Conservation (phyloP, 2,797 vertebrate genomes). For the Odontamblyopus lacepedii region DNA sequence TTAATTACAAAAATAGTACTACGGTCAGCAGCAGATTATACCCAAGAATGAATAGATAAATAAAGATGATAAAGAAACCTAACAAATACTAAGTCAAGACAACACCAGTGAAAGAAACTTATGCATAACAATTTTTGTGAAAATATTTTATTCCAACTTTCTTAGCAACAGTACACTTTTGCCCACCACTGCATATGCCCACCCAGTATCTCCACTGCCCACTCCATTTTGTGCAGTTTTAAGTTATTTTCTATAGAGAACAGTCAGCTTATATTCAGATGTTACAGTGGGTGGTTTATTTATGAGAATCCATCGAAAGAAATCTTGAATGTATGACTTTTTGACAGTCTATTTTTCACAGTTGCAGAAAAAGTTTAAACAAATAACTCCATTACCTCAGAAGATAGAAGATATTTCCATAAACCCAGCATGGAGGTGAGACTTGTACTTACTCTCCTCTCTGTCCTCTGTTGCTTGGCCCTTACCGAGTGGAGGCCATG, state of each 20-base stretch:
- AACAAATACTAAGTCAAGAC: not conserved
- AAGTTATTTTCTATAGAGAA: not conserved
- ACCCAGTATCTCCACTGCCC: not conserved
- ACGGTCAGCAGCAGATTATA: too few species aligned
- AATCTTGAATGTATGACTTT: conserved; percentile 22
- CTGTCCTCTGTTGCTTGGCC: conserved; percentile 36
- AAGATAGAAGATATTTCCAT: conserved; percentile 35
- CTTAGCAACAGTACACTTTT: not conserved
- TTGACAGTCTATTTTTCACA: conserved; percentile 11
- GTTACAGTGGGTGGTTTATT: conserved; percentile 31
- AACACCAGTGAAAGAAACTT: not conserved
- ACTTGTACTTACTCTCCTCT: conserved; percentile 9
- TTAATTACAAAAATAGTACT: too few species aligned
- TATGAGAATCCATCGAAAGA: conserved; percentile 23
- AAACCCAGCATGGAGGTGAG: not conserved
- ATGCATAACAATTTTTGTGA: not conserved
- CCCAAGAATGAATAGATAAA: too few species aligned
- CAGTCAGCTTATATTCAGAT: conserved; percentile 22
- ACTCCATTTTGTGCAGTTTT: not conserved
- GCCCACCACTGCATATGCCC: not conserved
- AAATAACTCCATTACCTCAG: conserved; percentile 27
- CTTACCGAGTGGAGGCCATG: conserved; percentile 23
- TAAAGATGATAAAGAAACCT: too few species aligned
- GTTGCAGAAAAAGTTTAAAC: not conserved
- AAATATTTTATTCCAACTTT: not conserved